These are phyloP conservation scores for Chrysopilus asiliformis DNA, from an alignment of 2,888 invertebrate genomes.

Conservation along the genomic window DNA sequence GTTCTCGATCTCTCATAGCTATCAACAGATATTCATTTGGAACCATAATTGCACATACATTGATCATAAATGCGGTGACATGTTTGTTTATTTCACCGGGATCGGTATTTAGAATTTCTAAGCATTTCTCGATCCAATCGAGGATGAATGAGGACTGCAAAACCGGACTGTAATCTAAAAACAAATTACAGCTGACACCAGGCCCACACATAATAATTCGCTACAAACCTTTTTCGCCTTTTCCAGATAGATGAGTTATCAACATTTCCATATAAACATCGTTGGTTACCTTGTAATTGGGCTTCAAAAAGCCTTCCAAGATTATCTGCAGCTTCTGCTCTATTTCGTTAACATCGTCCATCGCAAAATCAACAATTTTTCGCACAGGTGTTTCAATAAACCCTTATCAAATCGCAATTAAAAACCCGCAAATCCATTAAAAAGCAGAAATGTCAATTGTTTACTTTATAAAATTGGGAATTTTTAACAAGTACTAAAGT, in stretches of 20 bases:
- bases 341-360: conserved; percentile 7
- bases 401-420: background rate
- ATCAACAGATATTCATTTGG: conserved; percentile 46
- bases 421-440: background rate
- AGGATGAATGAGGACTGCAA: conserved; percentile 30
- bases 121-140: conserved; percentile 37
- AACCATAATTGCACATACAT: conserved; percentile 46
- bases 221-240: conserved; percentile 39
- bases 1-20: conserved; percentile 38
- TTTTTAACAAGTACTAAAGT: no score
- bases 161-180: conserved; percentile 29
- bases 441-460: no score
- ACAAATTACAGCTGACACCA: conserved; percentile 1
- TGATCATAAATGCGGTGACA: conserved; percentile 47
- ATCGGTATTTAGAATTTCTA: conserved; percentile 30
- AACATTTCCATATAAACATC: conserved; percentile 52
- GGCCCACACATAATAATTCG: background rate
- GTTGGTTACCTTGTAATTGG: conserved; percentile 30
- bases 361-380: background rate
- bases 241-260: conserved; percentile 44
- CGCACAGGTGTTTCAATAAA: no score
- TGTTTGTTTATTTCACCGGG: conserved; percentile 32
- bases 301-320: conserved; percentile 25
- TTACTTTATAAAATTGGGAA: no score
- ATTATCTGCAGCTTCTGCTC: conserved; percentile 17